phyloP scores from a whole-genome alignment of 2,113 vertebrate genomes.

The Zonotrichia leucophrys region DNA sequence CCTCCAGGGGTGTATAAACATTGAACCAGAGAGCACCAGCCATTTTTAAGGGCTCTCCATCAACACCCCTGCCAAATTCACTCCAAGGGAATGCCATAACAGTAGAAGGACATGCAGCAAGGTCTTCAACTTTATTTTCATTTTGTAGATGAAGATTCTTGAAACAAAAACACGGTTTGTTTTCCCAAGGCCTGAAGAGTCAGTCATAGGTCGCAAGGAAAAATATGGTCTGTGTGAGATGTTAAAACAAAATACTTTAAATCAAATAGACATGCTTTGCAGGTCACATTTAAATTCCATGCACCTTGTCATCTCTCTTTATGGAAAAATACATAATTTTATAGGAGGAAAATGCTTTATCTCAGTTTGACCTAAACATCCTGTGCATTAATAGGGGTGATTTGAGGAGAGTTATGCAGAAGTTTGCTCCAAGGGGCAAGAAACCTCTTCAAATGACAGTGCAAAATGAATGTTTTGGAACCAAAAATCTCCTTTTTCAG shows the following conservation, averaged over 20 bases:
- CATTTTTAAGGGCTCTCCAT: neutral
- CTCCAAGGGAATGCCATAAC: neutral
- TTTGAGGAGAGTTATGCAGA: neutral
- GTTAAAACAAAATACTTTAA: neutral
- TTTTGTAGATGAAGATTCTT: neutral
- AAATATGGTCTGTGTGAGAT: neutral
- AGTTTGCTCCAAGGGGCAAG: neutral
- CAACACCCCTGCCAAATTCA: neutral
- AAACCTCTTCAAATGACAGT: neutral
- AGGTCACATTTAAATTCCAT: neutral
- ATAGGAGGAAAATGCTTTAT: neutral
- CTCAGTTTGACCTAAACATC: neutral
- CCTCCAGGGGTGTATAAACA: neutral
- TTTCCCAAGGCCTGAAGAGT: neutral
- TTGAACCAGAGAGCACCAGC: neutral
- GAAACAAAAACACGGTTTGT: accelerated
- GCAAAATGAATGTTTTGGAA: neutral
- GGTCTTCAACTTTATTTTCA: neutral
- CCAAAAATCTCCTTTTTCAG: neutral
- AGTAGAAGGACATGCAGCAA: neutral
- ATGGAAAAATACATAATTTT: neutral
- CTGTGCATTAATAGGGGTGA: neutral
- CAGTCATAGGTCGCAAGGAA: neutral
- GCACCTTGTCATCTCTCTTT: neutral
- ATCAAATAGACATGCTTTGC: accelerated